These are phyloP conservation scores for Stictocephala bisonia DNA, from an alignment of 2,888 invertebrate species.

Conservation along the genomic window DNA sequence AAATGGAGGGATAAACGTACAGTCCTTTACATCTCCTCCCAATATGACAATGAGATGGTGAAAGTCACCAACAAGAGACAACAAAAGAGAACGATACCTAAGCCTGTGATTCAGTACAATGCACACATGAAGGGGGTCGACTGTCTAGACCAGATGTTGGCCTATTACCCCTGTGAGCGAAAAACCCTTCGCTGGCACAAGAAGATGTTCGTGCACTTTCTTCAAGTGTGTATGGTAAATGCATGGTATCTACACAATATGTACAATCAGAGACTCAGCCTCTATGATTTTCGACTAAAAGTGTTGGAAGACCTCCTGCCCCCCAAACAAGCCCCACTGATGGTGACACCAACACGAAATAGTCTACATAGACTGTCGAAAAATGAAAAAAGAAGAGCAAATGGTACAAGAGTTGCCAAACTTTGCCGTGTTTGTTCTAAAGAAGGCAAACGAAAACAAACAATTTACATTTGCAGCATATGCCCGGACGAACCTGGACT, in stretches of 20 bases:
- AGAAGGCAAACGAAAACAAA: slow-evolving; percentile 49
- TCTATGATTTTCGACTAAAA: slow-evolving; percentile 47
- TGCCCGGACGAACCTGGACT: slow-evolving; percentile 50
- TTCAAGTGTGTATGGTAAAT: slow-evolving; percentile 49
- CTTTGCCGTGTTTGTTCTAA: slow-evolving; percentile 50
- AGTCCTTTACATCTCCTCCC: slow-evolving; percentile 40
- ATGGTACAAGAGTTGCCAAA: not conserved
- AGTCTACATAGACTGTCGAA: slow-evolving; percentile 8
- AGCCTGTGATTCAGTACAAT: slow-evolving; percentile 33
- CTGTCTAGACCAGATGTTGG: slow-evolving; percentile 44
- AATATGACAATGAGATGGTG: slow-evolving; percentile 42
- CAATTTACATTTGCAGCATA: slow-evolving; percentile 48
- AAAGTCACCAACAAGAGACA: slow-evolving; percentile 32
- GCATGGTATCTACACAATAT: slow-evolving; percentile 42
- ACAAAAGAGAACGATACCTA: slow-evolving; percentile 31
- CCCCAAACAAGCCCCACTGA: not conserved
- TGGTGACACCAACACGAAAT: not conserved
- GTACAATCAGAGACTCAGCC: slow-evolving; percentile 21
- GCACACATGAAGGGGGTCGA: slow-evolving; percentile 47
- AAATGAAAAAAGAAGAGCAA: not conserved
- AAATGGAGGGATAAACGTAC: slow-evolving; percentile 50
- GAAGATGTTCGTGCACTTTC: slow-evolving; percentile 49
- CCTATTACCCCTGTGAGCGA: slow-evolving; percentile 47
- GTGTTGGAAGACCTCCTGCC: slow-evolving; percentile 38
- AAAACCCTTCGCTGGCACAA: slow-evolving; percentile 47